phyloP scores from a whole-genome alignment of 2,113 vertebrate genomes.

The Sander lucioperca region DNA sequence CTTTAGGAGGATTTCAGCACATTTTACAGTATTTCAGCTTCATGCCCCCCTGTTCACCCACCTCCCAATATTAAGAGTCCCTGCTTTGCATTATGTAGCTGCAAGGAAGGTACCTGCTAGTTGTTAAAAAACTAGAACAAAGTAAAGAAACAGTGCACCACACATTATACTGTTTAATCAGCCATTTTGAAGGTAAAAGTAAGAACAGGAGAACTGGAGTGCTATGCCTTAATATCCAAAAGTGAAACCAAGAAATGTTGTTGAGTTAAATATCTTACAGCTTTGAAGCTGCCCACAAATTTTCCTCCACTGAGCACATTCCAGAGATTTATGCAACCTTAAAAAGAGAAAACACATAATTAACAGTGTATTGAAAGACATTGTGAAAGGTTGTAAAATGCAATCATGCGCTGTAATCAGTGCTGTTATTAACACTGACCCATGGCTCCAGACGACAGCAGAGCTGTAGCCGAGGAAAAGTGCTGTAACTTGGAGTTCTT shows the following conservation, averaged over 20 bases:
- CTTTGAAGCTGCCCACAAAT: conserved; percentile 79
- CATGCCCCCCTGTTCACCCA: conserved; percentile 8
- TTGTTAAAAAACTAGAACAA: conserved; percentile 31
- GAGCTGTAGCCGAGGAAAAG: conserved; percentile 59
- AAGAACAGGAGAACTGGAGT: not conserved
- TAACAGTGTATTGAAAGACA: conserved; percentile 17
- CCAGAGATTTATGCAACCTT: conserved; percentile 83
- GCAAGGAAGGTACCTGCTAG: conserved; percentile 14
- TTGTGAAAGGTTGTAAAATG: conserved; percentile 18
- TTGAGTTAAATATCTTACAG: conserved; percentile 73
- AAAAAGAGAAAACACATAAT: conserved; percentile 49
- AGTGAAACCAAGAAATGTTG: conserved; percentile 6
- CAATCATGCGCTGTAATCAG: conserved; percentile 12
- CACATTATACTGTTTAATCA: conserved; percentile 33
- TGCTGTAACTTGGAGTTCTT: conserved; percentile 61
- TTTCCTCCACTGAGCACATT: conserved; percentile 71
- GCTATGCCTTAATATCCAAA: conserved; percentile 1
- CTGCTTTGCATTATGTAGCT: conserved; percentile 31
- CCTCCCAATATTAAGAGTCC: not conserved
- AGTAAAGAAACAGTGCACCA: conserved; percentile 32
- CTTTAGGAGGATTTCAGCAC: not conserved
- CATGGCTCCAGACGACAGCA: conserved; percentile 77
- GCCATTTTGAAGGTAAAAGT: conserved; percentile 20
- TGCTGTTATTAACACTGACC: conserved; percentile 66
- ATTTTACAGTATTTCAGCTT: conserved; percentile 20